Percentiles rank a stretch among this genome's conserved stretches.
Evolutionary conservation across 2,113 vertebrate genomes (phyloP).

Genomic region (Sisor rabdophorus): DNA sequence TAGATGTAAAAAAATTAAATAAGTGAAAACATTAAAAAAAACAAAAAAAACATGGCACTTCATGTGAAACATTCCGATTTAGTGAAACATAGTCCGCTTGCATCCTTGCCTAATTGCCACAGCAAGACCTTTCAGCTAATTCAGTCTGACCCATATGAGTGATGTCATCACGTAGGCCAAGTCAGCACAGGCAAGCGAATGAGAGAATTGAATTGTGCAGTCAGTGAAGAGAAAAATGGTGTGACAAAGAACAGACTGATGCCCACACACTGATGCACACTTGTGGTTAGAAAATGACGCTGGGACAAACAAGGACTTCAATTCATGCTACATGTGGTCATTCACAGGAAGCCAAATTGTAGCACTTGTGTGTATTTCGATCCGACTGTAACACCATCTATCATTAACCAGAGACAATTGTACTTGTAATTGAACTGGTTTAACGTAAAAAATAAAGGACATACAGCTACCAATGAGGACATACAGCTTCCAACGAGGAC

Average conservation of each 20-base stretch:
- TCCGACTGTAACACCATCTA: background rate
- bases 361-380: conserved; percentile 5
- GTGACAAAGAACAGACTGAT: conserved; percentile 26
- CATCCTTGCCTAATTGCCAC: background rate
- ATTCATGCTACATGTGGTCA: conserved; percentile 21
- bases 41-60: background rate
- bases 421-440: background rate
- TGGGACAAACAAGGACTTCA: conserved; percentile 10
- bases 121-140: conserved; percentile 24
- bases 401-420: background rate
- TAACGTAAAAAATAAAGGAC: too few species aligned
- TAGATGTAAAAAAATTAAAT: background rate
- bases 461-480: too few species aligned
- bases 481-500: too few species aligned
- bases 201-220: background rate
- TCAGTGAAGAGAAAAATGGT: conserved; percentile 8
- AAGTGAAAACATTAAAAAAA: background rate
- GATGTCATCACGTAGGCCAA: conserved; percentile 2
- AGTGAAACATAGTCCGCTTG: background rate
- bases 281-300: conserved; percentile 4
- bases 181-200: background rate
- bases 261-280: background rate
- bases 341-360: conserved; percentile 6
- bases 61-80: background rate
- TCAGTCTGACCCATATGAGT: conserved; percentile 11